Evolutionary conservation across 2,113 vertebrate genomes (phyloP).

Genomic region (Pipa parva): DNA sequence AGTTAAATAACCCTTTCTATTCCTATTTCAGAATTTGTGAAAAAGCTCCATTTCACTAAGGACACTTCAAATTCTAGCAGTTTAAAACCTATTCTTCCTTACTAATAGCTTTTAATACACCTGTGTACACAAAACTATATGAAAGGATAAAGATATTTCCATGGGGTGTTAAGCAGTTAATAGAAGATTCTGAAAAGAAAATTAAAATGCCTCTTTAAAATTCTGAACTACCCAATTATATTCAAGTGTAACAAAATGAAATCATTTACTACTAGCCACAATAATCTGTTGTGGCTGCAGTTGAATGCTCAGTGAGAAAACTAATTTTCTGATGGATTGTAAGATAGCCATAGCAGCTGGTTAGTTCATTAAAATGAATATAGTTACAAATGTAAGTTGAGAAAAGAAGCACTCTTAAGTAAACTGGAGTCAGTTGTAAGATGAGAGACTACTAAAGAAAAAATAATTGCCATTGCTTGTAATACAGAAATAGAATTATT

Average conservation of each 20-base stretch:
- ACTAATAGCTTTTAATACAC: not conserved
- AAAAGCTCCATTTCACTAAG: too few species aligned
- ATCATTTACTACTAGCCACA: not conserved
- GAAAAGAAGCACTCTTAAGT: not conserved
- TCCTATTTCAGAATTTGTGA: too few species aligned
- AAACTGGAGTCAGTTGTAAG: not conserved
- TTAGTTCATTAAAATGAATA: conserved; percentile 16
- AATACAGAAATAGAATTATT: too few species aligned
- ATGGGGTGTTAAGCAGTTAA: conserved; percentile 23
- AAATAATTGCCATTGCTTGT: too few species aligned
- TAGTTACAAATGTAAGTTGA: not conserved
- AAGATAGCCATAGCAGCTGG: not conserved
- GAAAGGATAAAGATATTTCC: conserved; percentile 10
- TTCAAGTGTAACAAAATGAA: conserved; percentile 11
- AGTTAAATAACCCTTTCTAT: too few species aligned
- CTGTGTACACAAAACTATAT: not conserved
- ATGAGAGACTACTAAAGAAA: too few species aligned
- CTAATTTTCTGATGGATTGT: not conserved
- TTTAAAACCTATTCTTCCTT: not conserved
- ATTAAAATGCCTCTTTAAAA: not conserved
- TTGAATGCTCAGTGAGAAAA: not conserved
- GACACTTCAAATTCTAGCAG: not conserved
- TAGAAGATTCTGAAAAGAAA: conserved; percentile 8
- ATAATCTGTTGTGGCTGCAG: not conserved
- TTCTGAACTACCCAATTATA: conserved; percentile 7